Evolutionary conservation across 2,888 invertebrate species (phyloP).

Genomic region (Netelia virgata): DNA sequence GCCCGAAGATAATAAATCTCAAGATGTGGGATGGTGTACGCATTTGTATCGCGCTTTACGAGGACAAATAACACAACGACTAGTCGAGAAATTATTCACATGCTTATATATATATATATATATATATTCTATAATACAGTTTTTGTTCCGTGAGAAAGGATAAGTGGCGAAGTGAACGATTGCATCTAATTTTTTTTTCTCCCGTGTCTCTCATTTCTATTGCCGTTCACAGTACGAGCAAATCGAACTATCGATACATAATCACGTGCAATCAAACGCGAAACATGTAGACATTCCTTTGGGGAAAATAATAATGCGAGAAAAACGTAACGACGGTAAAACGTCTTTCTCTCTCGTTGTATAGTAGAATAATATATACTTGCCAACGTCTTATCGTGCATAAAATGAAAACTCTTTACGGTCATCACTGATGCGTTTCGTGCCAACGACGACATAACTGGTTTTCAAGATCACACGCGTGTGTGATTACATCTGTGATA

Average conservation of each 20-base stretch:
- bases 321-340: slow-evolving; percentile 16
- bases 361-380: slow-evolving; percentile 10
- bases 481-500: slow-evolving; percentile 46
- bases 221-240: slow-evolving; percentile 24
- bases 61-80: slow-evolving; percentile 33
- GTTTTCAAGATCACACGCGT: slow-evolving; percentile 65
- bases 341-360: background rate
- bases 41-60: slow-evolving; percentile 27
- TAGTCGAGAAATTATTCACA: background rate
- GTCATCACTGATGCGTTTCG: slow-evolving; percentile 47
- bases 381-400: slow-evolving; percentile 14
- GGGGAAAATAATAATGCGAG: slow-evolving; percentile 38
- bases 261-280: slow-evolving; percentile 35
- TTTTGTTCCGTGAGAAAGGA: slow-evolving; percentile 50
- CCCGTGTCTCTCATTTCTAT: background rate
- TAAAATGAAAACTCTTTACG: slow-evolving; percentile 26
- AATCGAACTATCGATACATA: slow-evolving; percentile 50
- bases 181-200: slow-evolving; percentile 15
- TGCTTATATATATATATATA: background rate
- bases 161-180: slow-evolving; percentile 16
- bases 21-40: background rate
- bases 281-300: slow-evolving; percentile 8
- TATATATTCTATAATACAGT: slow-evolving; percentile 16
- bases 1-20: background rate
- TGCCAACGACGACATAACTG: slow-evolving; percentile 64